A percentile compares a stretch with the other conserved stretches of the same genome.
Evolutionary conservation across 2,113 vertebrate species (phyloP).

Genomic region (Barnardius zonarius): DNA sequence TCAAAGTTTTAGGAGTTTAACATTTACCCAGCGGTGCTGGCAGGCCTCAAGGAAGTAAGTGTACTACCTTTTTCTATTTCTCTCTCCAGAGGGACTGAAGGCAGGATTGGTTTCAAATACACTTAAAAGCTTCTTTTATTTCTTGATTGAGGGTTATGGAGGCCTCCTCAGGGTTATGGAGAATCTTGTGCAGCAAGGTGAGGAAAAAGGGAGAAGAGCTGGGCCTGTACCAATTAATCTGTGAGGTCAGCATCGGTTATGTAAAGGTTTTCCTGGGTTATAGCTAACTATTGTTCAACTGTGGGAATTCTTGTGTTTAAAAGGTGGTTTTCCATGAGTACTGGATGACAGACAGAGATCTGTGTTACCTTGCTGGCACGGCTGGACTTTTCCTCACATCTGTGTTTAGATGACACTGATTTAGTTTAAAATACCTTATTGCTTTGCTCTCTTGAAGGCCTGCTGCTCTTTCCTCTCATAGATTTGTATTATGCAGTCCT

Average conservation of each 20-base stretch:
- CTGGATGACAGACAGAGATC: background rate
- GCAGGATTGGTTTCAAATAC: background rate
- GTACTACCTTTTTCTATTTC: background rate
- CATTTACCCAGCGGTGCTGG: rapidly evolving
- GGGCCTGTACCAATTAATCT: background rate
- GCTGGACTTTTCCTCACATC: background rate
- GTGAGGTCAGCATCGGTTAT: background rate
- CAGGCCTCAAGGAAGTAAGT: background rate
- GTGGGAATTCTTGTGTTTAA: background rate
- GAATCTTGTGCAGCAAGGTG: background rate
- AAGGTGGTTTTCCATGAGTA: background rate
- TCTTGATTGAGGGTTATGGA: background rate
- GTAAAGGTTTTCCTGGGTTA: background rate
- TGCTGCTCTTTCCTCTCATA: background rate
- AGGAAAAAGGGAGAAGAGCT: background rate
- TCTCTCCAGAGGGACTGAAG: background rate
- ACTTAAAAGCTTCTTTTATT: background rate
- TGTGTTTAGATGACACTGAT: background rate
- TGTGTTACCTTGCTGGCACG: background rate
- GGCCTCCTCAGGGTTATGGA: background rate
- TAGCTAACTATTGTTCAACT: background rate
- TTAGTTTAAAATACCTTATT: background rate
- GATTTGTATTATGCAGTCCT: background rate
- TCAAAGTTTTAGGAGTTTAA: background rate
- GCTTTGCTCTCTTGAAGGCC: background rate